phyloP scores from a whole-genome alignment of 2,113 vertebrate genomes.

The Myxocyprinus asiaticus region DNA sequence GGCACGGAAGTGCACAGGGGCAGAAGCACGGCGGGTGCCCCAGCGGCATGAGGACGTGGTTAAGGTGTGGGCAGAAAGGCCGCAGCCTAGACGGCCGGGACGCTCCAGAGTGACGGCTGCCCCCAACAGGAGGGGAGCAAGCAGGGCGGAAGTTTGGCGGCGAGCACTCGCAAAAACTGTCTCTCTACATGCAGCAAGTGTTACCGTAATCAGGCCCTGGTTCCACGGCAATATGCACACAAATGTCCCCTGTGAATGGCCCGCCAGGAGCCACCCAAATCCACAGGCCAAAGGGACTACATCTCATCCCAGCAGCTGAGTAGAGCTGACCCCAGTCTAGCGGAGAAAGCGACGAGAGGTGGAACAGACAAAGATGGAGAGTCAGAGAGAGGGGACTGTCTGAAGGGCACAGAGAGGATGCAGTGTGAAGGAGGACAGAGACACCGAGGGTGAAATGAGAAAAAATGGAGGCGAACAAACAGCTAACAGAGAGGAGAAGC shows the following conservation, averaged over 20 bases:
- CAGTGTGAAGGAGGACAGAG: conserved; percentile 47
- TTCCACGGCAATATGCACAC: conserved; percentile 40
- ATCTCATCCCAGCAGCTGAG: conserved; percentile 75
- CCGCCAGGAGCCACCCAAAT: conserved; percentile 76
- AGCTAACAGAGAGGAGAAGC: neutral
- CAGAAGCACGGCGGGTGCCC: conserved; percentile 60
- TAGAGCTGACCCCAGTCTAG: conserved; percentile 69
- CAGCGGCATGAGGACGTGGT: conserved; percentile 78
- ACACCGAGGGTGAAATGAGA: conserved; percentile 18
- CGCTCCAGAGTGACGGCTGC: conserved; percentile 77
- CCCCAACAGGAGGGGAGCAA: conserved; percentile 58
- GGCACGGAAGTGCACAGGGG: conserved; percentile 67
- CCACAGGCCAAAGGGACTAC: conserved; percentile 71
- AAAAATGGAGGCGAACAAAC: conserved; percentile 8
- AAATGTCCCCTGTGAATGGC: conserved; percentile 61
- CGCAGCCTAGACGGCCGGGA: conserved; percentile 72
- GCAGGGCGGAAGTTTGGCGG: conserved; percentile 35
- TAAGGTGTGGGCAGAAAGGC: conserved; percentile 73
- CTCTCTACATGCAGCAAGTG: conserved; percentile 65
- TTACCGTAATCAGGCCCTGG: conserved; percentile 61
- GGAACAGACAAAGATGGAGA: conserved; percentile 50
- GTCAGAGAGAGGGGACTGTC: conserved; percentile 50
- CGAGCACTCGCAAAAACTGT: conserved; percentile 60
- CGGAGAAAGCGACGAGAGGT: conserved; percentile 8
- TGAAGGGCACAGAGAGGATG: conserved; percentile 72